Conservation (phyloP, 1,140 invertebrate genomes). For the Seison nebaliae region DNA sequence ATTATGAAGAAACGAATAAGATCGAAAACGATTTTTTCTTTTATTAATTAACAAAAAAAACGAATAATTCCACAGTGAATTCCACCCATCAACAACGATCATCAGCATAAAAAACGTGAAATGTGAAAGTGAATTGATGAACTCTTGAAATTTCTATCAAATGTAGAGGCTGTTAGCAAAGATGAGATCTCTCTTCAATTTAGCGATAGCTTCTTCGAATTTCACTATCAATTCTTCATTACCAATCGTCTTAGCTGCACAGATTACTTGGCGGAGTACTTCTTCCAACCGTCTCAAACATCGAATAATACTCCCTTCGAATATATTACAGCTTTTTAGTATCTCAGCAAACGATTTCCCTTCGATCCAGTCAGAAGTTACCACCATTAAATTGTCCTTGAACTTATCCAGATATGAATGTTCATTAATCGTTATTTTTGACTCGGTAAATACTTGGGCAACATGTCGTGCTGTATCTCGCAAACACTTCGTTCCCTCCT, state of each 20-base stretch:
- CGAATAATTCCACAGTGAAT: too few relatives aligned
- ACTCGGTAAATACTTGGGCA: constrained; percentile 62
- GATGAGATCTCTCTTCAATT: constrained; percentile 11
- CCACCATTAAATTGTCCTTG: constrained; percentile 78
- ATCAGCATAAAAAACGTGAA: too few relatives aligned
- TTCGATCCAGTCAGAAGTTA: constrained; percentile 82
- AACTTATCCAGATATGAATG: constrained; percentile 59
- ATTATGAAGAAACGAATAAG: too few relatives aligned
- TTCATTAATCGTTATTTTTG: constrained; percentile 63
- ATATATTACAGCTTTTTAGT: constrained; percentile 87
- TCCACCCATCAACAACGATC: too few relatives aligned
- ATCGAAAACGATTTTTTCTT: too few relatives aligned
- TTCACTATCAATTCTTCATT: constrained; percentile 82
- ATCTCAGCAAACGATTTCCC: constrained; percentile 66
- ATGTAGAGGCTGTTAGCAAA: constrained; percentile 9
- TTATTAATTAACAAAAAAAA: too few relatives aligned
- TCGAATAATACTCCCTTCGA: constrained; percentile 75
- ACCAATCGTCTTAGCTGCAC: constrained; percentile 83
- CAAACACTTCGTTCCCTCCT: constrained; percentile 54
- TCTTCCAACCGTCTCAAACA: constrained; percentile 87
- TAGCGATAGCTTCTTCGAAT: constrained; percentile 48
- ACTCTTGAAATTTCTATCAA: neutral
- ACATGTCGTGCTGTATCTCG: constrained; percentile 36
- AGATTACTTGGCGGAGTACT: constrained; percentile 65
- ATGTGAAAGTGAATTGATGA: neutral